Conservation (phyloP, 2,797 vertebrate species). For the Eidolon dupreanum region DNA sequence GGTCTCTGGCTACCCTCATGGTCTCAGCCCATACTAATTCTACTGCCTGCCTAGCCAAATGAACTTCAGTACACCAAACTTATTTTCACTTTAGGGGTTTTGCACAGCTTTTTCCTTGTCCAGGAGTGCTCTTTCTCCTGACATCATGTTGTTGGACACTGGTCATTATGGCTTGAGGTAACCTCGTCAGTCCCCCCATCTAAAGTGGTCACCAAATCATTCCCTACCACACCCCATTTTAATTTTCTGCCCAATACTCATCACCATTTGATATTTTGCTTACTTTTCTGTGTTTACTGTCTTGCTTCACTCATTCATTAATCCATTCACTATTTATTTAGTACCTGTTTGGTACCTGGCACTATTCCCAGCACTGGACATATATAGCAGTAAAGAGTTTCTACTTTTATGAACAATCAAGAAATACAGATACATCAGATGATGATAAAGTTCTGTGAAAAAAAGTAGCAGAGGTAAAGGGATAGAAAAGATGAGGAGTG, state of each 20-base stretch:
- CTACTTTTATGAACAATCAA: neutral
- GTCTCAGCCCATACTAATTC: neutral
- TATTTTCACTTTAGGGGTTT: neutral
- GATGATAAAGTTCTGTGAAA: neutral
- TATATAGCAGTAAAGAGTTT: neutral
- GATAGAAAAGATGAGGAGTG: neutral
- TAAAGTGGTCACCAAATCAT: neutral
- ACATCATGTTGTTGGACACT: neutral
- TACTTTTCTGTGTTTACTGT: neutral
- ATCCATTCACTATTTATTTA: neutral
- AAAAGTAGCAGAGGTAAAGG: neutral
- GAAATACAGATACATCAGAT: neutral
- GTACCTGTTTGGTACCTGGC: neutral
- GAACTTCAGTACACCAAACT: neutral
- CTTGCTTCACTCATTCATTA: neutral
- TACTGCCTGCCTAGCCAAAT: neutral
- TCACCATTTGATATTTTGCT: neutral
- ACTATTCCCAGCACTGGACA: neutral
- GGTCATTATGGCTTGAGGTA: neutral
- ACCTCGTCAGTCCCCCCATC: neutral
- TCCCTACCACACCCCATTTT: neutral
- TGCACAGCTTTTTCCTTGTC: neutral
- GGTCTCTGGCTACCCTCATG: neutral
- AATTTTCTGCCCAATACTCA: neutral
- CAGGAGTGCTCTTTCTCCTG: neutral